Evolutionary conservation across 2,113 vertebrate genomes (phyloP), one percentile per base, ranked within the genome.

Genomic region (Tychaedon coryphoeus): DNA sequence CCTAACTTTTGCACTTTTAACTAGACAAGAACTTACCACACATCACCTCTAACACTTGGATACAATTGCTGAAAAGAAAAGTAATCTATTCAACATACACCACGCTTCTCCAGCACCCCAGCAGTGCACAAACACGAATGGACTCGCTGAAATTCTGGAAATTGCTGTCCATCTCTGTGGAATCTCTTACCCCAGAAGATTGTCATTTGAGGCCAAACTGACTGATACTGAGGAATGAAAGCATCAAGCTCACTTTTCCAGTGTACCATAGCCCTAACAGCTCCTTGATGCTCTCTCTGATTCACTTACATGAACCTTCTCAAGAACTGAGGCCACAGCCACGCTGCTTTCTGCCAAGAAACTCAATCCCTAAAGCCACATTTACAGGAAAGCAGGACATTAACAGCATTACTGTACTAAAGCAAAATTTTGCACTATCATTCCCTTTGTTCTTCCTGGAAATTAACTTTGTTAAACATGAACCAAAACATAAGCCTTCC

Each of bases 311-410:
- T 6, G 62, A 88, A 91, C 24, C 71, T 89, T 56, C 62, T 42
- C 14, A 50, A 77, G 67, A 91, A 71, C 48, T 12, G 43, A 91
- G 45, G 56, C 67, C 77, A n/a, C 51, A 77, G 36, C 61, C 82
- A 69, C 4, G 12, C 48, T 53, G 47, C 64, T 83, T 93, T 86
- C 87, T 84, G 87, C 78, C 87, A 90, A 84, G 87, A 88, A 96
- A 95, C 33, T 69, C 3, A 2, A 88, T 95, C 85, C 72, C 90
- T 53, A 78, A 94, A 95, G 78, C 43, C 70, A 77, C 42, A 66
- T 78, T 95, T 90, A 96, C 91, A 90, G 84, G 74, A 95, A 95
- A 85, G 69, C 8, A 60, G 28, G 53, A 61, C 0, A 8, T 76
- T 66, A 92, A 86, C 14, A 15, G 62, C 58, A 86, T 78, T 85